A percentile compares a stretch with the other conserved stretches of the same genome.
Conservation (phyloP, 2,888 invertebrate genomes). For the Endomychus coccineus region DNA sequence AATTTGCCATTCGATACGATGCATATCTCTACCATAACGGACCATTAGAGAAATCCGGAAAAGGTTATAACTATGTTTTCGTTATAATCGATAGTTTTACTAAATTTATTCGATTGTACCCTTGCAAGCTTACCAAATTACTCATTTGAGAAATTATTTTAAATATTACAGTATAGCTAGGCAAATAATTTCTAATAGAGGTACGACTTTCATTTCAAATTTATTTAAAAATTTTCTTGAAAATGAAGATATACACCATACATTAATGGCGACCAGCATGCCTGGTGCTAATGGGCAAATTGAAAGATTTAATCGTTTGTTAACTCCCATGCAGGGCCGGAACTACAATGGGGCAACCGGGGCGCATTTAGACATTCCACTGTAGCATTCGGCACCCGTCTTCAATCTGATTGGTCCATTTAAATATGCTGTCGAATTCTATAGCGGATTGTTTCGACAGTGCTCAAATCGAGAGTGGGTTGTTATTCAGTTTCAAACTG, state of each 20-base stretch:
- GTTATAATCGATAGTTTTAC: conserved; percentile 12
- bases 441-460: too few species aligned
- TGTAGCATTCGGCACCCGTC: too few species aligned
- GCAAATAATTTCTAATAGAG: conserved; percentile 16
- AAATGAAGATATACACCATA: conserved; percentile 8
- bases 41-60: conserved; percentile 8
- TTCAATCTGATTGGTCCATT: too few species aligned
- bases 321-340: conserved; percentile 26
- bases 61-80: conserved; percentile 7
- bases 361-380: too few species aligned
- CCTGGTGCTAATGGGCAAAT: conserved; percentile 10
- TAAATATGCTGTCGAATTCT: too few species aligned
- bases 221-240: conserved; percentile 9
- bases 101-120: conserved; percentile 13
- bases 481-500: too few species aligned
- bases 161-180: conserved; percentile 4
- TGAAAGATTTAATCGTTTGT: conserved; percentile 17
- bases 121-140: too few species aligned
- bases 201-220: conserved; percentile 18
- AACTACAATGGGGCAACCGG: too few species aligned
- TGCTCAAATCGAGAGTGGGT: too few species aligned
- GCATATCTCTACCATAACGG: conserved; percentile 15
- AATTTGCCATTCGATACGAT: conserved; percentile 13
- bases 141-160: conserved; percentile 7
- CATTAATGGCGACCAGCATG: conserved; percentile 5